Percentiles rank a stretch among this genome's conserved stretches.
Evolutionary conservation across 2,113 vertebrate species (phyloP).

Genomic region (Sinocyclocheilus maitianheensis): DNA sequence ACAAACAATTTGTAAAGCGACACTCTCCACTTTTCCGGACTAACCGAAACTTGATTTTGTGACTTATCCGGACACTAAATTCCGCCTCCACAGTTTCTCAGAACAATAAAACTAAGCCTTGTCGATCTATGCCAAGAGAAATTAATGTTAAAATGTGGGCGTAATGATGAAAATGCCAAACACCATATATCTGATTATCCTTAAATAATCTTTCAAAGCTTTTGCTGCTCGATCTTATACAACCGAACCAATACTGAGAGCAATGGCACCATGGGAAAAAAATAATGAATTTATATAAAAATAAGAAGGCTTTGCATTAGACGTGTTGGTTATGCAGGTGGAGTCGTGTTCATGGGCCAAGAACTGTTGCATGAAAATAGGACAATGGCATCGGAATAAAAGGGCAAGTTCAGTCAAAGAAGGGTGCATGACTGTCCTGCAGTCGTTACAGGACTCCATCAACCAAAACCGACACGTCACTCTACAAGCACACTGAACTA

Average conservation of each 20-base stretch:
- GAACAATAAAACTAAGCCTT: not conserved
- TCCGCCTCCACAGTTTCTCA: not conserved
- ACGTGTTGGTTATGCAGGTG: not conserved
- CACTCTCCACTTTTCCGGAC: not conserved
- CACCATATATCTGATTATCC: not conserved
- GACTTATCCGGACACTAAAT: not conserved
- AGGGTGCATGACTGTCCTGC: not conserved
- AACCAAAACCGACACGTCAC: not conserved
- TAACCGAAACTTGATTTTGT: not conserved
- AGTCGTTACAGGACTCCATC: not conserved
- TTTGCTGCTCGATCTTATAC: not conserved
- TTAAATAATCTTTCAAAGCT: conserved; percentile 5
- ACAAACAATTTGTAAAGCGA: not conserved
- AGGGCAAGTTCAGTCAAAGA: not conserved
- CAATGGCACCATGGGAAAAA: not conserved
- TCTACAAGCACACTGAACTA: no score
- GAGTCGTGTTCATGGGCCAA: not conserved
- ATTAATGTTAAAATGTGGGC: not conserved
- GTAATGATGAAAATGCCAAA: not conserved
- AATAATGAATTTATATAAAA: not conserved
- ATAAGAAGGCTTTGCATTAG: not conserved
- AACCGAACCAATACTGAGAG: not conserved
- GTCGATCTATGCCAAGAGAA: not conserved
- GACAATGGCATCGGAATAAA: not conserved
- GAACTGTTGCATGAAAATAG: not conserved